A percentile compares a stretch with the other conserved stretches of the same genome.
These are phyloP conservation scores for Lithobates sylvaticus DNA, from an alignment of 2,797 vertebrate species.

Conservation along the genomic window DNA sequence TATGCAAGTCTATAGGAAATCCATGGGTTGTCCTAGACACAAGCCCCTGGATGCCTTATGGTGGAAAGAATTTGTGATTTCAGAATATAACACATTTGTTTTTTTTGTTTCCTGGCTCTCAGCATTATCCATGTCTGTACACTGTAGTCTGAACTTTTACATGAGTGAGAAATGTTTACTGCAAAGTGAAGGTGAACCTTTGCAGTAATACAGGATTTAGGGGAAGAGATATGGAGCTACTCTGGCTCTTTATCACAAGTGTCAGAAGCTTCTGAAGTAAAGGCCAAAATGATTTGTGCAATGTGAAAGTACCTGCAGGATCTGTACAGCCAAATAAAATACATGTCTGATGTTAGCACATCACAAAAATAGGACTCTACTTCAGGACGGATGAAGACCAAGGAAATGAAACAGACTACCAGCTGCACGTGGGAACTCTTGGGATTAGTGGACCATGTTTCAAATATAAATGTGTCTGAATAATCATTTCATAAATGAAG, in stretches of 20 bases:
- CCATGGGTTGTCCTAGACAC: not conserved
- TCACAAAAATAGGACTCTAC: constrained; percentile 22
- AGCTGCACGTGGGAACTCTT: not conserved
- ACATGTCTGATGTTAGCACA: constrained; percentile 16
- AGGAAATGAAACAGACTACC: constrained; percentile 13
- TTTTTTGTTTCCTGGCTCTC: not conserved
- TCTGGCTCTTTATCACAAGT: constrained; percentile 21
- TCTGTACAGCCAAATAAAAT: constrained; percentile 5
- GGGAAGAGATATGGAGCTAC: constrained; percentile 12
- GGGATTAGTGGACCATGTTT: not conserved
- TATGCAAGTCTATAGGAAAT: no score
- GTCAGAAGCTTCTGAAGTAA: constrained; percentile 36
- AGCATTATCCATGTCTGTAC: not conserved
- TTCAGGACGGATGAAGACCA: not conserved
- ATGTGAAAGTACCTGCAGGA: not conserved
- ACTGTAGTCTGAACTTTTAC: not conserved
- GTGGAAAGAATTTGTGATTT: not conserved
- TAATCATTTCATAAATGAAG: not conserved
- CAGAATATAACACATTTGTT: no score
- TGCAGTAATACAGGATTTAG: not conserved
- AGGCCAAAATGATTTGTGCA: constrained; percentile 49
- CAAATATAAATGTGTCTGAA: not conserved
- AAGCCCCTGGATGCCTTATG: not conserved
- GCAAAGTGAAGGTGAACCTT: constrained; percentile 5
- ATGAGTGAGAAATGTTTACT: not conserved